These are phyloP conservation scores for Muscina levida DNA, from an alignment of 2,888 invertebrate genomes.

Conservation along the genomic window DNA sequence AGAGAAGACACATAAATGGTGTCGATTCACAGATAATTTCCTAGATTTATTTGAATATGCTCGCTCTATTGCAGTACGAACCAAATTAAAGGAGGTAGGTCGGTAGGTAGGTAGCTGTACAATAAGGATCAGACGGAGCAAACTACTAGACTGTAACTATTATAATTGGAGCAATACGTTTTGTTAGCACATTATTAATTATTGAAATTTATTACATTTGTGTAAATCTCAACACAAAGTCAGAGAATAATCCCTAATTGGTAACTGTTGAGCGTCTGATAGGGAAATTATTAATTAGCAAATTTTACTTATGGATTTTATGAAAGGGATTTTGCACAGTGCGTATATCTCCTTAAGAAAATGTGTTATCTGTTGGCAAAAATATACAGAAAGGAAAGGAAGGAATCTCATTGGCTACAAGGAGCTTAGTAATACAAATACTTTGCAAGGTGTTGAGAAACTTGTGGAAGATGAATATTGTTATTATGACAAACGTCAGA, in stretches of 20 bases:
- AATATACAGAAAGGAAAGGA: too few relatives aligned
- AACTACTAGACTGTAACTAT: not conserved
- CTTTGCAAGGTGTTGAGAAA: too few relatives aligned
- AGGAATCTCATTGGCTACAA: too few relatives aligned
- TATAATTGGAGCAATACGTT: not conserved
- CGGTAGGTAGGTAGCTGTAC: not conserved
- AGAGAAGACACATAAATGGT: conserved; percentile 10
- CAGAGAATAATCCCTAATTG: not conserved
- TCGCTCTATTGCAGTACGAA: not conserved
- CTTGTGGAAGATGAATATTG: too few relatives aligned
- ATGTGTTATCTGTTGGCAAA: too few relatives aligned
- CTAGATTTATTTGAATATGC: conserved; percentile 1
- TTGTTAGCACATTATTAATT: conserved; percentile 24
- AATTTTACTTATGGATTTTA: not conserved
- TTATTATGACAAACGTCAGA: too few relatives aligned
- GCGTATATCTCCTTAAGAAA: too few relatives aligned
- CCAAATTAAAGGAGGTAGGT: not conserved
- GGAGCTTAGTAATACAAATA: too few relatives aligned
- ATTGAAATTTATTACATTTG: conserved; percentile 24
- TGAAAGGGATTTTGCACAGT: too few relatives aligned
- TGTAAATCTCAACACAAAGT: not conserved
- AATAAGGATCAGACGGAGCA: not conserved
- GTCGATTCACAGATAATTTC: conserved; percentile 20
- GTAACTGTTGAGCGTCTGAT: not conserved
- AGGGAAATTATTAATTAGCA: too few relatives aligned